Evolutionary conservation across 2,888 invertebrate genomes (phyloP), one percentile per base, ranked within the genome.

Genomic region (Chouioia cunea): DNA sequence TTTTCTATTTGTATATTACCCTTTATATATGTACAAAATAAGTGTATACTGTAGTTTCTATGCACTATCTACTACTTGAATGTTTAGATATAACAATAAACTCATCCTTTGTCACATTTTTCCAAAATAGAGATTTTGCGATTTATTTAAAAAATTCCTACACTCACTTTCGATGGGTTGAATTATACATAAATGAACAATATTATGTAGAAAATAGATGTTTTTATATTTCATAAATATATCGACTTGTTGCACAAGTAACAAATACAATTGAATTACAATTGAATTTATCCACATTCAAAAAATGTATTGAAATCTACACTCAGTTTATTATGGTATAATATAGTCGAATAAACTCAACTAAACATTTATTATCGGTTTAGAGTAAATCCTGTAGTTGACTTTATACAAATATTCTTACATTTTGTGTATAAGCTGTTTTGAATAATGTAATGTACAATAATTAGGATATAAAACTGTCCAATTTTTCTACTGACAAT

Each of bases 181-280:
- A 48, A 64, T 44, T 54, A 57, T 46, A 46, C 43, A 54, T 53
- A 59, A 64, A 65, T 54, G 43, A 70, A 54, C 59, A 59, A 57
- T 64, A 69, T 59, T 46, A 59, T 65, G 52, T 70, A 65, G n/a
- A 64, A 70, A 65, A 70, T 70, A 64, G 59, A 64, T 22, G n/a
- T 64, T 67, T n/a, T 56, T 54, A 43, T 70, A 59, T 70, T 59
- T 65, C 36, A 36, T 36, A 36, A 36, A 36, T 59, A 65, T 58
- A 62, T 59, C 48, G 47, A 70, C 64, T 46, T 58, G 47, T 43
- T 14, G 52, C 36, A 65, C 10, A 64, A 36, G 16, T 58, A 58
- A 52, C 57, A 64, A 70, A 65, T 64, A 70, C 64, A 70, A 59
- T 16, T 62, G 8, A 22, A 57, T 50, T 64, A 70, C 64, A 70